These are phyloP conservation scores for Rhinophrynus dorsalis DNA, from an alignment of 2,797 vertebrate genomes.

Conservation along the genomic window DNA sequence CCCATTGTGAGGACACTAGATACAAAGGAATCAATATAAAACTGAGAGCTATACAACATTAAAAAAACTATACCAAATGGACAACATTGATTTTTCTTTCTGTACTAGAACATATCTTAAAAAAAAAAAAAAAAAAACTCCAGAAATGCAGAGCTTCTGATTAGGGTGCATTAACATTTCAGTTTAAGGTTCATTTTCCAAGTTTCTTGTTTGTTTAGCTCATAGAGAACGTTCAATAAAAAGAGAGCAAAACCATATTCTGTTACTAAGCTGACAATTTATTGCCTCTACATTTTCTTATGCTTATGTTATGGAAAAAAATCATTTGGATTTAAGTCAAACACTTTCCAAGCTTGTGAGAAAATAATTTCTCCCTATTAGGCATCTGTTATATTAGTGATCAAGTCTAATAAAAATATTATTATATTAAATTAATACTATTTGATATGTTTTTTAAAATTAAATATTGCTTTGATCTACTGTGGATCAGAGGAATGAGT, in stretches of 20 bases:
- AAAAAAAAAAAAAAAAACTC: too few species aligned
- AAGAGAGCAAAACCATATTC: background rate
- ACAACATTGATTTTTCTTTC: constrained; percentile 9
- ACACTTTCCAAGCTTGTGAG: constrained; percentile 11
- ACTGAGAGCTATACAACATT: too few species aligned
- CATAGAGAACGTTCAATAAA: constrained; percentile 21
- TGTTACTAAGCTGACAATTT: constrained; percentile 32
- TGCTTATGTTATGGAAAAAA: constrained; percentile 15
- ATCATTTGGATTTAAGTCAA: constrained; percentile 25
- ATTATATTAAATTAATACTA: too few species aligned
- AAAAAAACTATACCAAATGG: background rate
- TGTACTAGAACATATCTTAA: background rate
- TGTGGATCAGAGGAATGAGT: too few species aligned
- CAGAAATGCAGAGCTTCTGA: constrained; percentile 18
- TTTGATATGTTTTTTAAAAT: too few species aligned
- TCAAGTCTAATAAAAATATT: too few species aligned
- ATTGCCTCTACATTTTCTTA: constrained; percentile 8
- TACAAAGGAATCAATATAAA: background rate
- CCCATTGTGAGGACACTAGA: background rate
- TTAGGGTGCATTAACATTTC: constrained; percentile 35
- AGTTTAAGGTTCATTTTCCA: constrained; percentile 25
- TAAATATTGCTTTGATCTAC: too few species aligned
- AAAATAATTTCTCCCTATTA: constrained; percentile 19
- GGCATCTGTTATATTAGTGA: too few species aligned
- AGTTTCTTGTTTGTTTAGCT: constrained; percentile 23